Conservation (phyloP, 1,140 invertebrate genomes). For the Pseudomyrmex concolor region DNA sequence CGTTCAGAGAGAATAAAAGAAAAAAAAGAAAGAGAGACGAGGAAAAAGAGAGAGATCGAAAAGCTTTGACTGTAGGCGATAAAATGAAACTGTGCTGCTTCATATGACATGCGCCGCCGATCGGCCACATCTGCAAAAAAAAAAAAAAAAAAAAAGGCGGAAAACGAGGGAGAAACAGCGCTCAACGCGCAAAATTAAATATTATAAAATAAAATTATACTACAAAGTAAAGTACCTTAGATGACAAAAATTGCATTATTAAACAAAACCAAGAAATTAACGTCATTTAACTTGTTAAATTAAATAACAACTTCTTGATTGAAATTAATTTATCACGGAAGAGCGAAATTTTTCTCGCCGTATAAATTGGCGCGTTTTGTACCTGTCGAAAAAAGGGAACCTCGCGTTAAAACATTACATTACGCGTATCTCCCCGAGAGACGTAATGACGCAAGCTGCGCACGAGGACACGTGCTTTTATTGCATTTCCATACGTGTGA, state of each 20-base stretch:
- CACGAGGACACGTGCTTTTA: constrained; percentile 34
- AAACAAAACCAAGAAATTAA: no score
- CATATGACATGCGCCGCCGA: background rate
- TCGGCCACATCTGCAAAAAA: background rate
- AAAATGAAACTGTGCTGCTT: constrained; percentile 34
- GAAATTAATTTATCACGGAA: background rate
- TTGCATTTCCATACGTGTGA: constrained; percentile 31
- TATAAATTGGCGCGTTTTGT: background rate
- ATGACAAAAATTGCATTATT: no score
- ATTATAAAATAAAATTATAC: no score
- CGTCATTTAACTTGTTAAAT: no score
- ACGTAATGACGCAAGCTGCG: constrained; percentile 18
- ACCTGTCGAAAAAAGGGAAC: background rate
- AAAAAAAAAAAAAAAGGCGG: background rate
- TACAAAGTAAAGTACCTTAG: no score
- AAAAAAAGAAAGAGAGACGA: background rate
- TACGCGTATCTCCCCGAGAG: background rate
- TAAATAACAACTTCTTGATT: no score
- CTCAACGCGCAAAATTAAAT: background rate
- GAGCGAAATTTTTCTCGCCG: background rate
- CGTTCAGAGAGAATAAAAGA: background rate
- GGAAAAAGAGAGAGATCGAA: constrained; percentile 24
- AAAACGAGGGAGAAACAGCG: background rate
- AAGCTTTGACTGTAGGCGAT: constrained; percentile 32
- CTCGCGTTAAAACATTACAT: background rate